Evolutionary conservation across 2,113 vertebrate species (phyloP), one percentile per base, ranked within the genome.

Genomic region (Microtus ochrogaster): DNA sequence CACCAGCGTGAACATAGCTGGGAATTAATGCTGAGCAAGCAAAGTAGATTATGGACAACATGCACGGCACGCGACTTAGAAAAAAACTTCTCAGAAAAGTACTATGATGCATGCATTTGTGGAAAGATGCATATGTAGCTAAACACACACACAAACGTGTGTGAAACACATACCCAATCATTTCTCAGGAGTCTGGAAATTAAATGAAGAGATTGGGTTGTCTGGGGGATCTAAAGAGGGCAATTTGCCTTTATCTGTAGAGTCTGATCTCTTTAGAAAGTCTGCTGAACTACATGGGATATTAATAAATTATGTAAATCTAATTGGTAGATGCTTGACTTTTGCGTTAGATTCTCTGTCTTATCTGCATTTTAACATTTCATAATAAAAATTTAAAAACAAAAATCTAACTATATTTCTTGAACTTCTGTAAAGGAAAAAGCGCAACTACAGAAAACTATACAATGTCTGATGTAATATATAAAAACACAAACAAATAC

Each of bases 261-360:
- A 90, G 9, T 74, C 63, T 87, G 4, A 78, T 78, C 87, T 92
- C 83, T 92, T 92, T 47, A 93, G 55, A 90, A 73, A 77, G 86
- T 65, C 30, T 95, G 83, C 24, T 78, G 55, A 92, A 88, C 66
- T 79, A 58, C 7, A 49, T 8, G 86, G 24, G 89, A 66, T 41
- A 36, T 92, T 55, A 88, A 73, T 61, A 87, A 87, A 6, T 44
- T 91, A 55, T 5, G 26, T 73, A 94, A 95, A 66, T 61, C 22
- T 13, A 83, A 13, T 30, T 66, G 41, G 52, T 24, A n/a, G 36
- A 5, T 33, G 33, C 4, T 55, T 41, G 30, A 5, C 44, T 79
- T 26, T 70, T 89, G 28, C 44, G 12, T 61, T 44, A 44, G 30
- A 16, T 12, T 41, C 11, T 94, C 22, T 95, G 2, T 52, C 28